Evolutionary conservation across 2,797 vertebrate species (phyloP), one percentile per base, ranked within the genome.

Genomic region (Masticophis lateralis): DNA sequence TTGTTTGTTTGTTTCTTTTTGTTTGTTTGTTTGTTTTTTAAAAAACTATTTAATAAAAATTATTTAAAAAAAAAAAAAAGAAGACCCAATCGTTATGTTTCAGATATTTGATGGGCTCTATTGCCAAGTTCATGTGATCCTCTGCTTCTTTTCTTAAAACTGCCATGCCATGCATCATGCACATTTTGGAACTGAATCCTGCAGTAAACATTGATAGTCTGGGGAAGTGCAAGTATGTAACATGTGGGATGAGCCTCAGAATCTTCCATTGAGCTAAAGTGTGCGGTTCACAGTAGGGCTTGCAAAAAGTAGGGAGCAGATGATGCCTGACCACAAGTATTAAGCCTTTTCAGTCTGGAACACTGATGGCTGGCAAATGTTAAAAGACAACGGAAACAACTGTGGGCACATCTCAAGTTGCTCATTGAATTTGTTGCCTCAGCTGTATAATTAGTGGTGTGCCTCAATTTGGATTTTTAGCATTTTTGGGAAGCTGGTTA

Each of bases 231-330:
- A 90, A 92, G 74, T 94, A 90, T 86, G 56, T 51, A 96, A 93
- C 92, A 14, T 94, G 92, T 89, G 94, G 86, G 87, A 90, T 94
- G 16, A 90, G 93, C 94, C 94, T 95, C 91, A 93, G 89, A 93
- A 88, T 59, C 94, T 93, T 93, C 14, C 79, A 7, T 2, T n/a
- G 94, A 90, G 90, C 89, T 92, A 87, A 89, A 87, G 92, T 88
- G 92, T 96, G 88, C 43, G 32, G 63, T 59, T 96, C 91, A 94
- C 93, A 96, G 93, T 97, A 96, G 91, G 57, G 57, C 90, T 92
- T 96, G 53, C 96, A 96, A 96, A 96, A 92, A 95, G 96, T 95
- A 95, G 74, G 92, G 95, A 96, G 92, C 28, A 95, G 95, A 97
- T 95, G 94, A 95, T 94, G 69, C 10, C 79, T 93, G 93, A 95